These are phyloP conservation scores for Hycleus cichorii DNA, from an alignment of 1,140 invertebrate genomes.

Conservation along the genomic window DNA sequence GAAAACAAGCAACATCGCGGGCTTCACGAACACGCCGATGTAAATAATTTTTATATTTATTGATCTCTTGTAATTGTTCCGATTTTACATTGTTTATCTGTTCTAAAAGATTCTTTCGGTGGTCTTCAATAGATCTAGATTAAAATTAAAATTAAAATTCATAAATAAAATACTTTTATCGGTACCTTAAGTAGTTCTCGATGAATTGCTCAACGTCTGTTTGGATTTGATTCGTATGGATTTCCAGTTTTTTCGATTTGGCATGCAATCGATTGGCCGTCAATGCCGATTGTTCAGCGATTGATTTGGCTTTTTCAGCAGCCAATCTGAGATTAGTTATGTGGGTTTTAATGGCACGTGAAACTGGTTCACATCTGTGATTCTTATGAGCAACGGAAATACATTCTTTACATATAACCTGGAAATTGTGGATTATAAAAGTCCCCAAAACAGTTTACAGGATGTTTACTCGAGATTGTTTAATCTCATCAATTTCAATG, in stretches of 20 bases:
- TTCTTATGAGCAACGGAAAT: conserved; percentile 44
- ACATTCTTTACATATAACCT: conserved; percentile 51
- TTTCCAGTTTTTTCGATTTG: conserved; percentile 45
- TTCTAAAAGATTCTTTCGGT: conserved; percentile 47
- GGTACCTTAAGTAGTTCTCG: conserved; percentile 43
- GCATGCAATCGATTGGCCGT: conserved; percentile 33
- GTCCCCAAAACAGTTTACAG: neutral
- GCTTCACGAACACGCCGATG: conserved; percentile 43
- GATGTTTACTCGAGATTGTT: neutral
- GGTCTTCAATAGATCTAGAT: conserved; percentile 51
- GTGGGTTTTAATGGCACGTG: conserved; percentile 44
- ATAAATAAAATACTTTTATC: no score
- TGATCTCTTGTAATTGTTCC: conserved; percentile 45
- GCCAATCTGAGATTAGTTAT: conserved; percentile 44
- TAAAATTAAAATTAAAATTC: no score
- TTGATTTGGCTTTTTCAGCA: conserved; percentile 42
- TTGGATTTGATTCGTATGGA: conserved; percentile 47
- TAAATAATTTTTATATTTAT: conserved; percentile 43
- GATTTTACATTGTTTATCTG: conserved; percentile 41
- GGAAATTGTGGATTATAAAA: conserved; percentile 10
- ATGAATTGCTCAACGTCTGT: conserved; percentile 54
- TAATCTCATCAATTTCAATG: neutral
- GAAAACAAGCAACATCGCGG: conserved; percentile 50
- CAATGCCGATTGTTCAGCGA: conserved; percentile 41
- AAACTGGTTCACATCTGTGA: conserved; percentile 46